These are phyloP conservation scores for Drosophila serrata DNA, from an alignment of 1,140 invertebrate genomes.

Conservation along the genomic window DNA sequence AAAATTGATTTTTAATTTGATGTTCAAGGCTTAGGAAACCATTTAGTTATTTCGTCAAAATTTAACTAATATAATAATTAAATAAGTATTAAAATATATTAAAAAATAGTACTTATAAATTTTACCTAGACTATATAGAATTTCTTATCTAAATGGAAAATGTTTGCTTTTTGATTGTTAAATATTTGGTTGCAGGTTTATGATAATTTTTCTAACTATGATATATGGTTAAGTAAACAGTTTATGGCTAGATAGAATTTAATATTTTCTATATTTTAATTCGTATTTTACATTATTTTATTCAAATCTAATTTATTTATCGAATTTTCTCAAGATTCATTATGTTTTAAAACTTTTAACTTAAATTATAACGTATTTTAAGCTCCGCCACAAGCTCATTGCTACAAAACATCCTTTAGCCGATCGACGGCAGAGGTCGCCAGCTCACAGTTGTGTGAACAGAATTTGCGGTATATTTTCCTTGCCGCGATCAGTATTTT, in stretches of 20 bases:
- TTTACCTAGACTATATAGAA: neutral
- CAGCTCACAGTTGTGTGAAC: neutral
- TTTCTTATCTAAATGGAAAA: conserved; percentile 18
- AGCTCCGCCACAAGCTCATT: neutral
- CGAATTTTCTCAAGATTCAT: no score
- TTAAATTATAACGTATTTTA: neutral
- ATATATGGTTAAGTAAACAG: neutral
- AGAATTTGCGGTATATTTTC: neutral
- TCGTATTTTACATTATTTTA: neutral
- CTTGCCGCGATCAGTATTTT: neutral
- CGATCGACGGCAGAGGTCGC: no score
- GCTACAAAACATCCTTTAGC: neutral
- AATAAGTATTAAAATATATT: neutral
- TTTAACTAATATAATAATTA: neutral
- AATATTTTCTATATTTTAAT: no score
- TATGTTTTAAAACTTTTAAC: neutral
- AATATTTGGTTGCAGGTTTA: neutral
- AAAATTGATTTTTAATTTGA: neutral
- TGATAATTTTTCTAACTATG: neutral
- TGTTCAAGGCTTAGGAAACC: no score
- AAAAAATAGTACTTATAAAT: neutral
- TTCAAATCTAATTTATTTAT: neutral
- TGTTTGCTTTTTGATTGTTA: conserved; percentile 18
- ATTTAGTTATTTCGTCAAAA: neutral
- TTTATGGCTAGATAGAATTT: no score